These are phyloP conservation scores for Panagrolaimus sp. DNA, from an alignment of 1,140 invertebrate species.

Conservation along the genomic window DNA sequence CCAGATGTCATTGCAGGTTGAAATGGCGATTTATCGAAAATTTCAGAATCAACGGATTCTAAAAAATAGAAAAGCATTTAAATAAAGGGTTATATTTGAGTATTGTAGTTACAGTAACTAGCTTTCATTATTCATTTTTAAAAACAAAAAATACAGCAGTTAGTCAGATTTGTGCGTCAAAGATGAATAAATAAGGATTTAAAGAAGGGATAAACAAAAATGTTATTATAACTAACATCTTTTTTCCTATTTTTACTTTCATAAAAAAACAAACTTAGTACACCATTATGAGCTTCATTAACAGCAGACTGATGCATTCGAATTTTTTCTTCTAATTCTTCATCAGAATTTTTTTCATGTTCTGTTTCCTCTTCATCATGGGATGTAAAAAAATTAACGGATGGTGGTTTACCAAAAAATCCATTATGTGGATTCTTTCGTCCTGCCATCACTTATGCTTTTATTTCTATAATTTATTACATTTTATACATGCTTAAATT, in stretches of 20 bases:
- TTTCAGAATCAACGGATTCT: conserved; percentile 44
- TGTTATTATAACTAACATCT: not conserved
- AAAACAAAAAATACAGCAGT: too few relatives aligned
- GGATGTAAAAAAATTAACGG: conserved; percentile 33
- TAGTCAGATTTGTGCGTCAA: not conserved
- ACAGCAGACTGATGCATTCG: conserved; percentile 8
- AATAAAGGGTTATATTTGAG: too few relatives aligned
- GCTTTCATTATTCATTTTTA: too few relatives aligned
- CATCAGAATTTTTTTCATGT: conserved; percentile 24
- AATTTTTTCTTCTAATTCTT: conserved; percentile 28
- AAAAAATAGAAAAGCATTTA: not conserved
- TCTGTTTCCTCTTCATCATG: conserved; percentile 38
- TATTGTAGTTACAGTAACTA: too few relatives aligned
- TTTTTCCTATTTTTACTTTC: conserved; percentile 1
- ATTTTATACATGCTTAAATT: not conserved
- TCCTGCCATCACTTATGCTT: conserved; percentile 17
- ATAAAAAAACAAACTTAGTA: conserved; percentile 19
- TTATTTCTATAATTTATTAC: too few relatives aligned
- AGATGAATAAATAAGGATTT: too few relatives aligned
- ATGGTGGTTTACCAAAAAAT: conserved; percentile 23
- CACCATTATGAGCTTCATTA: not conserved
- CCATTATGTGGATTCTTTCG: conserved; percentile 32
- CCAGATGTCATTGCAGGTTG: conserved; percentile 30
- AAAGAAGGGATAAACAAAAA: conserved; percentile 11
- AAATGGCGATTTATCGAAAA: conserved; percentile 48